Base-by-base conservation (phyloP, 2,797 vertebrate species). In the Rhinogobio ventralis region DNA sequence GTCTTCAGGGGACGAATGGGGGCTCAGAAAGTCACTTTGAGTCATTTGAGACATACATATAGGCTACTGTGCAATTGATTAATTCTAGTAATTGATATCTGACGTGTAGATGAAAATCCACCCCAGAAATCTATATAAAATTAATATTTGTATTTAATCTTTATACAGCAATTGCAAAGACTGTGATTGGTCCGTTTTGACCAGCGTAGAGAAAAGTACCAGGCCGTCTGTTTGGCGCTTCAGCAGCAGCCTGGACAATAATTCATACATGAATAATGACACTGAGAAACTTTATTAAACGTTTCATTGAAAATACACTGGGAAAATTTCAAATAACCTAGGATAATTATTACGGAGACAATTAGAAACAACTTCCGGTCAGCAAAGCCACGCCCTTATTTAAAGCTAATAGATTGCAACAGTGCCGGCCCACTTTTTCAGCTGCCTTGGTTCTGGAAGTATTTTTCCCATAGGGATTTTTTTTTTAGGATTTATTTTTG, bases 341-440 rank as follows among this genome's bases (percentile, higher is more conserved):
- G 33, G 4, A 39, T 10, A 42, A n/a, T n/a, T 60, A 25, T 15
- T 42, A 71, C 30, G 25, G 14, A 7, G 13, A 49, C 23, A 66
- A 66, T 83, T 53, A 23, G 8, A 83, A 51, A 28, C 30, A 53
- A 53, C 55, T 83, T 83, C 30, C 57, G 45, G 71, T 9, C 4
- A 10, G 5, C 8, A 4, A 39, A 66, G 30, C 81, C 72, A 46
- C 71, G 3, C 81, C 71, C 30, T 46, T 57, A 3, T 77, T 33
- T 66, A 8, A 49, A 66, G 33, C 4, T 76, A 13, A 33, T 74
- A 76, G 33, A 25, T 7, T 67, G 30, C 28, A 20, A 19, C 33
- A 67, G 53, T 60, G 7, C n/a, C 13, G 2, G 13, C 13, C 25
- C 57, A 7, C 30, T 39, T 39, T 39, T 39, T 39, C 36, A 39